Base-by-base conservation (phyloP, 2,888 invertebrate species). In the Muschampia plurimacula region DNA sequence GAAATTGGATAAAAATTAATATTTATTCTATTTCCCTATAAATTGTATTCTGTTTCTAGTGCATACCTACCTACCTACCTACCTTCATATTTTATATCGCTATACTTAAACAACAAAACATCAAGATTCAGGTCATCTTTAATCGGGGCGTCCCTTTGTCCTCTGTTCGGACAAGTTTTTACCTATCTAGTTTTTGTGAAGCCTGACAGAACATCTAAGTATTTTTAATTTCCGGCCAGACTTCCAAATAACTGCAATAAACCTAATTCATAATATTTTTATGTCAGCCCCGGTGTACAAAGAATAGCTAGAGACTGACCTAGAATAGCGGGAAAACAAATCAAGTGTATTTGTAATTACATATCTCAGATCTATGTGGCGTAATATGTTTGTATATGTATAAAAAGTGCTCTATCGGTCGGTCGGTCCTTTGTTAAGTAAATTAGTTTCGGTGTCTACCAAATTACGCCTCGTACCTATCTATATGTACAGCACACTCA, bases 391-490 rank as follows among this genome's bases (percentile, higher is more conserved):
- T 92, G 91, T 92, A 90, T 87, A 90, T 92, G 90, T 87, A 92
- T 90, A 94, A 93, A 93, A 93, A 93, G 85, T 88, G 88, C 81
- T 90, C 89, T 93, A 92, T 92, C 92, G 87, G 90, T 89, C 91
- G 91, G 91, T 83, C 89, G 86, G 87, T 89, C 92, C 93, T 94
- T 95, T 94, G 95, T 94, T 92, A 94, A 93, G 93, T 94, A 95
- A 94, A 95, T 94, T 94, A 93, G 94, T 90, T 94, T 93, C 94
- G 95, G 94, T 94, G 92, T 94, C 95, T 95, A 95, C 95, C 94
- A 95, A 93, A 94, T 95, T 95, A 95, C 95, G 95, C 95, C 87
- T 89, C 87, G 73, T 85, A 91, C 89, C 90, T 93, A 92, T 92
- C 89, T 92, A 89, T 89, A 92, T 87, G 89, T 90, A 91, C 84